Percentiles rank a stretch among this genome's conserved stretches.
phyloP scores from a whole-genome alignment of 1,140 invertebrate species.

The Aphis gossypii region DNA sequence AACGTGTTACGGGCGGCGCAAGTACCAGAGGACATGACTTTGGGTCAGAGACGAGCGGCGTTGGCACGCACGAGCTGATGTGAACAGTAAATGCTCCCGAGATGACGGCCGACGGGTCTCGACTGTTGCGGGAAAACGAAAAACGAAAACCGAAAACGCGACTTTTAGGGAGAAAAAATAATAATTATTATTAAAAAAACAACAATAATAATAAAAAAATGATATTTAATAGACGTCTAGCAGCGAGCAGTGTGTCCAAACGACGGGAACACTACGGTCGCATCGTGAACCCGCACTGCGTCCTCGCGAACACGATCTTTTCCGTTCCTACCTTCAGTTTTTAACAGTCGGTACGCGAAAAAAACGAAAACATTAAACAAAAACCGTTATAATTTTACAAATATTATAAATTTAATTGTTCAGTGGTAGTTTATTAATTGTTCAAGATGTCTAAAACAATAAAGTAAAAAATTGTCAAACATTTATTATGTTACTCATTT shows the following conservation, averaged over 20 bases:
- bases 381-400: conserved; percentile 44
- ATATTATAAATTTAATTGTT: neutral
- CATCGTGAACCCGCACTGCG: neutral
- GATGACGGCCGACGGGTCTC: neutral
- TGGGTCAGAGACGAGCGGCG: neutral
- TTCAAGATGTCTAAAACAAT: neutral
- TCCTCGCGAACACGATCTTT: neutral
- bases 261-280: neutral
- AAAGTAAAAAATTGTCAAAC: neutral
- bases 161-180: neutral
- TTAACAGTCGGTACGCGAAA: neutral
- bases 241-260: neutral
- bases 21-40: neutral
- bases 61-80: neutral
- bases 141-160: neutral
- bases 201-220: conserved; percentile 14
- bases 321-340: conserved; percentile 18
- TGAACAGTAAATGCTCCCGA: neutral
- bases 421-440: too few species aligned
- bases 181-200: neutral
- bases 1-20: neutral
- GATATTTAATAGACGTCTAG: conserved; percentile 15
- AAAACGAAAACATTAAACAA: conserved; percentile 11
- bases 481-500: neutral
- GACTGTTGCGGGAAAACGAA: neutral